Percentiles rank a stretch among this genome's conserved stretches.
phyloP scores from a whole-genome alignment of 92 coral and sea anemone genomes.

The Paramuricea clavata region DNA sequence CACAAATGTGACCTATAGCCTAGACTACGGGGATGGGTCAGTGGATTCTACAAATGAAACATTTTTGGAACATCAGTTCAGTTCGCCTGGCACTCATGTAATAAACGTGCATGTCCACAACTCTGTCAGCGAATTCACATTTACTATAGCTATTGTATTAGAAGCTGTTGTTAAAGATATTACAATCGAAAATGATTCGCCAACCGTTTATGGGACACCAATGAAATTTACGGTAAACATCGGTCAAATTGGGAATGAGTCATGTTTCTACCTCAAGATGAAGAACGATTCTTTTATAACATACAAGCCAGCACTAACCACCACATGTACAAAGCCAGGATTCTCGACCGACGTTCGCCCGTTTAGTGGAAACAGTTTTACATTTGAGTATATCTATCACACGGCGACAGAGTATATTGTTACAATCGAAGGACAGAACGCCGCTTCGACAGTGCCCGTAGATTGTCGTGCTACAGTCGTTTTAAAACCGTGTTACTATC shows the following conservation, averaged over 20 bases:
- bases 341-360: constrained; percentile 45
- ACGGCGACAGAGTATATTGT: constrained; percentile 46
- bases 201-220: constrained; percentile 40
- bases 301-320: constrained; percentile 45
- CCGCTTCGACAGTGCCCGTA: constrained; percentile 51
- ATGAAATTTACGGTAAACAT: constrained; percentile 57
- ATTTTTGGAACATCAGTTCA: constrained; percentile 64
- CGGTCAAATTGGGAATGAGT: constrained; percentile 71
- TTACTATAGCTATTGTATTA: constrained; percentile 15
- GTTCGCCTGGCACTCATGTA: constrained; percentile 36
- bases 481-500: constrained; percentile 77
- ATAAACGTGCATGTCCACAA: constrained; percentile 55
- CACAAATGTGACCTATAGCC: constrained; percentile 80
- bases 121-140: constrained; percentile 57
- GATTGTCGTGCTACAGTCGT: constrained; percentile 54
- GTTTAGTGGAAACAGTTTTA: constrained; percentile 64
- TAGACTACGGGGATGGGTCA: constrained; percentile 77
- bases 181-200: constrained; percentile 66
- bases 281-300: constrained; percentile 68
- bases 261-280: constrained; percentile 69
- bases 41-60: constrained; percentile 24
- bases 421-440: constrained; percentile 65
- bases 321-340: constrained; percentile 52
- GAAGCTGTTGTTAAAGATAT: constrained; percentile 67
- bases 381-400: constrained; percentile 47